These are phyloP conservation scores for Ascaphus truei DNA, from an alignment of 2,113 vertebrate genomes.

Conservation along the genomic window DNA sequence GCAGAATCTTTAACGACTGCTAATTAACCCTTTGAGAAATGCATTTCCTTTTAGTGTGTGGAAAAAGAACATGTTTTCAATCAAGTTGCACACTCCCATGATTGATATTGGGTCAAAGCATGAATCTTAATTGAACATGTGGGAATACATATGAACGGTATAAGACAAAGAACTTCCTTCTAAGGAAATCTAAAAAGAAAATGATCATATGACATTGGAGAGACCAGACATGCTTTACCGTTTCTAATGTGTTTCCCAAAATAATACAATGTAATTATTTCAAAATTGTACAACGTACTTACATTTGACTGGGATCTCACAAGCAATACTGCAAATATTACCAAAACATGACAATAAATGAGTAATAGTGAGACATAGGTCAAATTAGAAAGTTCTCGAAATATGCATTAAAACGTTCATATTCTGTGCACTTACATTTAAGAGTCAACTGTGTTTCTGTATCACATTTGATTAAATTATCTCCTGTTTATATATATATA, in stretches of 20 bases:
- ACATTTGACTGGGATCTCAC: too few relatives aligned
- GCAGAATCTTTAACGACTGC: constrained; percentile 64
- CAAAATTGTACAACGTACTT: too few relatives aligned
- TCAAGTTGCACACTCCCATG: constrained; percentile 57
- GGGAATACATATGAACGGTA: constrained; percentile 38
- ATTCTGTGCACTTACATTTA: too few relatives aligned
- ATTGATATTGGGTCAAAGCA: constrained; percentile 51
- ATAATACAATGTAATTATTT: too few relatives aligned
- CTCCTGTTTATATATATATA: too few relatives aligned
- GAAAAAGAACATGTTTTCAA: constrained; percentile 60
- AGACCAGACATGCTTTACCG: not conserved
- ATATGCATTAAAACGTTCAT: too few relatives aligned
- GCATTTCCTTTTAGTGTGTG: constrained; percentile 58
- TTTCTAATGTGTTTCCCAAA: not conserved
- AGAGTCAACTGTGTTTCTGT: too few relatives aligned
- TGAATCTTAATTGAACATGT: constrained; percentile 50
- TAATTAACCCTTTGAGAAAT: constrained; percentile 74
- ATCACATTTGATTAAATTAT: too few relatives aligned
- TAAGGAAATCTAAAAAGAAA: constrained; percentile 15
- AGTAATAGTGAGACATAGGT: too few relatives aligned
- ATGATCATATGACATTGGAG: not conserved
- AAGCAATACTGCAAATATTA: too few relatives aligned
- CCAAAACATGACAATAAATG: too few relatives aligned
- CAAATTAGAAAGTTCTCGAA: too few relatives aligned
- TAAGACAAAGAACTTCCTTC: constrained; percentile 29